Percentiles rank a stretch among this genome's conserved stretches.
These are phyloP conservation scores for Melanerpes aurifrons DNA, from an alignment of 2,113 vertebrate species.

Conservation along the genomic window DNA sequence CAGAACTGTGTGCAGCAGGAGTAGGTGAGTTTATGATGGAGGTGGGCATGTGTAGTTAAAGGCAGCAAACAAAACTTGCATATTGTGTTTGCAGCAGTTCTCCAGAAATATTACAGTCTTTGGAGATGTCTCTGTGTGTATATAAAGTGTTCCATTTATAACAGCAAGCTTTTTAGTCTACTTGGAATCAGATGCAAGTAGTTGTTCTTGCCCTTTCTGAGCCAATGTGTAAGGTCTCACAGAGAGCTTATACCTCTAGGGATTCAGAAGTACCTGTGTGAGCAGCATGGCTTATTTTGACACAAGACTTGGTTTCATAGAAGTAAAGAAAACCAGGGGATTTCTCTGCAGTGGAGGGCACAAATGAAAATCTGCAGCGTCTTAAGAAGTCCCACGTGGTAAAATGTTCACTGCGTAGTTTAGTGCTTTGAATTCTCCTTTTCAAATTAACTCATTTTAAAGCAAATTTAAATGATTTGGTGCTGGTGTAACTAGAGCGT, in stretches of 20 bases:
- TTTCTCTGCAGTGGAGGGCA: not conserved
- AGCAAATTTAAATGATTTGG: not conserved
- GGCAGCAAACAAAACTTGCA: not conserved
- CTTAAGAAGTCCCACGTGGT: not conserved
- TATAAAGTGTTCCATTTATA: not conserved
- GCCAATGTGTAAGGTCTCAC: not conserved
- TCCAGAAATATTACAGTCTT: not conserved
- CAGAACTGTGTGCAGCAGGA: fast-evolving
- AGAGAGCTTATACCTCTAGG: not conserved
- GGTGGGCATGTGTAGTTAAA: not conserved
- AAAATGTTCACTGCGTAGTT: not conserved
- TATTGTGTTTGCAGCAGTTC: not conserved
- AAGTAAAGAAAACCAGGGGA: not conserved
- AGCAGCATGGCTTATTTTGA: not conserved
- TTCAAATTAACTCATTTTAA: constrained; percentile 30
- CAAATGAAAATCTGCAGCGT: not conserved
- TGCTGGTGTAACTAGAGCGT: not conserved
- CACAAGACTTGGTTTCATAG: not conserved
- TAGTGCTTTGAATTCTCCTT: not conserved
- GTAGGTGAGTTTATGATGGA: not conserved
- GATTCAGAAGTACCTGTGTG: not conserved
- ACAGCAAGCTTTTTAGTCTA: not conserved
- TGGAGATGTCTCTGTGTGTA: not conserved
- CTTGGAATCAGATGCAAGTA: not conserved
- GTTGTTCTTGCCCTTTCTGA: constrained; percentile 2